Evolutionary conservation across 2,888 invertebrate genomes (phyloP).

Genomic region (Elysia crispata): DNA sequence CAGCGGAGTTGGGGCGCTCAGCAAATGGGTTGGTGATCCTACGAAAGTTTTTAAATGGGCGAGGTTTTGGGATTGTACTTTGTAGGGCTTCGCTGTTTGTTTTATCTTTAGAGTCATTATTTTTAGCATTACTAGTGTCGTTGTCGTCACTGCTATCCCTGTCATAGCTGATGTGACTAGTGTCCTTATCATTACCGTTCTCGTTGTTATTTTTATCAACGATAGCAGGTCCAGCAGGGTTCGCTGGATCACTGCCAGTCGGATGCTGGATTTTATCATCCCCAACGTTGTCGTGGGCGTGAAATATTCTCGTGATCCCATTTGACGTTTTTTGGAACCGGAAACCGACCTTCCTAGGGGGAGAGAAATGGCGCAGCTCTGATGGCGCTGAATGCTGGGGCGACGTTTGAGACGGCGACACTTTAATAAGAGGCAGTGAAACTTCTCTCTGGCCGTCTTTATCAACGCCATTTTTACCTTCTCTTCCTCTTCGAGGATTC

Average conservation of each 20-base stretch:
- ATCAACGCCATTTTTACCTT: neutral
- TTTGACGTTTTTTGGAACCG: neutral
- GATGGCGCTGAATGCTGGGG: neutral
- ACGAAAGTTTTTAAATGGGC: neutral
- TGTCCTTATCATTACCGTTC: too few relatives aligned
- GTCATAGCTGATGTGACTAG: too few relatives aligned
- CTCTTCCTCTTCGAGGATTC: too few relatives aligned
- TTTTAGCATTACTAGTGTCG: too few relatives aligned
- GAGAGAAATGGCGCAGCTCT: neutral
- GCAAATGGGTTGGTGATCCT: neutral
- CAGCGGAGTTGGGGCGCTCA: neutral
- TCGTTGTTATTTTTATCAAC: too few relatives aligned
- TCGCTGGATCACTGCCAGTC: too few relatives aligned
- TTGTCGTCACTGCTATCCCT: too few relatives aligned
- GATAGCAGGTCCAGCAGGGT: too few relatives aligned
- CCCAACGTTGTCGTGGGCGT: neutral
- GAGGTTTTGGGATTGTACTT: neutral
- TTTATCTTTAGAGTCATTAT: neutral
- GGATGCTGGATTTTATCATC: too few relatives aligned
- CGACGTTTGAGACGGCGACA: neutral
- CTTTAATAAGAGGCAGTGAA: neutral
- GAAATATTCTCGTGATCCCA: slow-evolving; percentile 28
- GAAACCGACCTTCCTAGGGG: slow-evolving; percentile 14
- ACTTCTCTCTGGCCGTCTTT: neutral
- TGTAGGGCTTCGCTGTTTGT: neutral